phyloP scores from a whole-genome alignment of 2,888 invertebrate species.

The Cerastoderma edule region DNA sequence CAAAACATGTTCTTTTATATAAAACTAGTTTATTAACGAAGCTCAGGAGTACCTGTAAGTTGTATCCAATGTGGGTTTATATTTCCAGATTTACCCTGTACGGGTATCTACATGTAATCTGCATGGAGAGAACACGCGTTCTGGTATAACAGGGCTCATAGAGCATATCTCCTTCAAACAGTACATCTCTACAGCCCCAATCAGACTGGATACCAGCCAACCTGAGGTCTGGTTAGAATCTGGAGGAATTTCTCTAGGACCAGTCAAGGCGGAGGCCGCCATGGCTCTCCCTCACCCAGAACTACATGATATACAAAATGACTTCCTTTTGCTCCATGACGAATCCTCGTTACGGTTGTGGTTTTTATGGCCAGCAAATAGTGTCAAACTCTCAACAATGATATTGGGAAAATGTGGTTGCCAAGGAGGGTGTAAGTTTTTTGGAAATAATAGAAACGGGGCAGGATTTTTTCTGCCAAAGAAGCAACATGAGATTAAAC shows the following conservation, averaged over 20 bases:
- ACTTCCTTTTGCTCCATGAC: conserved; percentile 87
- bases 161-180: conserved; percentile 90
- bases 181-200: conserved; percentile 86
- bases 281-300: conserved; percentile 86
- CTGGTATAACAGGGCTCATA: conserved; percentile 93
- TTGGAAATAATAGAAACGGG: conserved; percentile 96
- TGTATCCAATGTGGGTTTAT: too few relatives aligned
- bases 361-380: conserved; percentile 95
- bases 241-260: conserved; percentile 94
- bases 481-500: conserved; percentile 62
- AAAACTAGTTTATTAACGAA: too few relatives aligned
- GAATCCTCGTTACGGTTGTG: conserved; percentile 93
- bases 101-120: conserved; percentile 96
- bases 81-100: conserved; percentile 90
- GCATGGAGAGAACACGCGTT: conserved; percentile 95
- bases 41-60: too few relatives aligned
- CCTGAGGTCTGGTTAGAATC: conserved; percentile 92
- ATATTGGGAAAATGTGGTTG: conserved; percentile 92
- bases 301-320: conserved; percentile 81
- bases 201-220: conserved; percentile 68
- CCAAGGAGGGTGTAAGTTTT: conserved; percentile 97
- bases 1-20: too few relatives aligned
- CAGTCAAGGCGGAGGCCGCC: conserved; percentile 93
- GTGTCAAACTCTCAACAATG: conserved; percentile 44
- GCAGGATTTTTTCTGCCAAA: conserved; percentile 92